These are phyloP conservation scores for Thaumetopoea pityocampa DNA, from an alignment of 1,140 invertebrate genomes.

Conservation along the genomic window DNA sequence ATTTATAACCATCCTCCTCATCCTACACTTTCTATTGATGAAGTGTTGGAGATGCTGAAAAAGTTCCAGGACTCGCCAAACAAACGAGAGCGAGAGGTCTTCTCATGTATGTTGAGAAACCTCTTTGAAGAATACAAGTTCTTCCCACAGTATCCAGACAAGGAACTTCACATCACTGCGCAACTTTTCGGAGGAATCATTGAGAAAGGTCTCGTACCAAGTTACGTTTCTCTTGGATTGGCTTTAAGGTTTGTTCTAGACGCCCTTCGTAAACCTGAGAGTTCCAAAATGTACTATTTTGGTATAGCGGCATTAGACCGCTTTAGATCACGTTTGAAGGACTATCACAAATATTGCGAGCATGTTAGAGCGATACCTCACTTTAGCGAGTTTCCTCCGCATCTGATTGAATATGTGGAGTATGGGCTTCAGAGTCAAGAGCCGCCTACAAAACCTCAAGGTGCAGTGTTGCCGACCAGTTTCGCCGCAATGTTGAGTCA, in stretches of 20 bases:
- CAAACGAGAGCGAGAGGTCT: slow-evolving; percentile 93
- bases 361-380: slow-evolving; percentile 93
- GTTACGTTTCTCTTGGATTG: slow-evolving; percentile 91
- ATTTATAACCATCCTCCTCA: slow-evolving; percentile 98
- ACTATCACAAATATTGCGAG: slow-evolving; percentile 97
- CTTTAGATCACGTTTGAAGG: slow-evolving; percentile 95
- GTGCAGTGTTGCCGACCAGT: slow-evolving; percentile 81
- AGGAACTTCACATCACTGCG: slow-evolving; percentile 97
- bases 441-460: slow-evolving; percentile 88
- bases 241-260: slow-evolving; percentile 95
- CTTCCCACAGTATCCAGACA: slow-evolving; percentile 98
- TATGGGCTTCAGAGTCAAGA: slow-evolving; percentile 91
- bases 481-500: slow-evolving; percentile 77
- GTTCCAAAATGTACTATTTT: slow-evolving; percentile 97
- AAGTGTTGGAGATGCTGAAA: slow-evolving; percentile 95
- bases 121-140: slow-evolving; percentile 99
- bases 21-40: slow-evolving; percentile 93
- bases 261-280: slow-evolving; percentile 92
- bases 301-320: slow-evolving; percentile 96
- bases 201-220: slow-evolving; percentile 94
- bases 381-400: slow-evolving; percentile 93
- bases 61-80: slow-evolving; percentile 94
- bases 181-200: slow-evolving; percentile 99
- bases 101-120: slow-evolving; percentile 98
- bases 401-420: slow-evolving; percentile 95